Evolutionary conservation across 2,888 invertebrate genomes (phyloP).

Genomic region (Nebria brevicollis): DNA sequence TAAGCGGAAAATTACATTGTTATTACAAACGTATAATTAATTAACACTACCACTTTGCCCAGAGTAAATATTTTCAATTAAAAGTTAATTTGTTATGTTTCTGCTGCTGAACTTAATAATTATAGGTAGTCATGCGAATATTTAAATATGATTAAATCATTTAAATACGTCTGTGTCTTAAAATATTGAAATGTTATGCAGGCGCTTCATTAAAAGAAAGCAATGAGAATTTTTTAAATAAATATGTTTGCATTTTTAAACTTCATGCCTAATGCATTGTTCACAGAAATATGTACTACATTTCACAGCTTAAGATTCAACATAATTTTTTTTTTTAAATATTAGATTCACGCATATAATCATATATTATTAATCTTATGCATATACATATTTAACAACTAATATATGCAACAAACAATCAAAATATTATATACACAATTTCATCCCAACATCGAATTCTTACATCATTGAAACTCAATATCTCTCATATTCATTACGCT

Average conservation of each 20-base stretch:
- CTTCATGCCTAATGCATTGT: constrained; percentile 40
- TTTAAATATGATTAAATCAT: constrained; percentile 31
- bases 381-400: too few species aligned
- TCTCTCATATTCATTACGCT: too few species aligned
- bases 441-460: not conserved
- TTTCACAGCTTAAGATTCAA: not conserved
- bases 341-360: not conserved
- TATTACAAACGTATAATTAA: not conserved
- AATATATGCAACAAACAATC: not conserved
- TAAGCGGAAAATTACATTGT: not conserved
- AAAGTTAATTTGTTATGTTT: not conserved
- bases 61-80: constrained; percentile 8
- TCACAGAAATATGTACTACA: constrained; percentile 27
- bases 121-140: constrained; percentile 5
- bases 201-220: constrained; percentile 29
- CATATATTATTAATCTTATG: not conserved
- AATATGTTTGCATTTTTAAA: constrained; percentile 42
- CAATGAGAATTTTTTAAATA: constrained; percentile 32
- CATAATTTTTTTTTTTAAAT: not conserved
- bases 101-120: not conserved
- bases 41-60: not conserved
- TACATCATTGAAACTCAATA: too few species aligned
- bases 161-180: constrained; percentile 30
- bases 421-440: not conserved
- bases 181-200: constrained; percentile 41